Percentiles rank a stretch among this genome's conserved stretches.
Conservation (phyloP, 2,888 invertebrate species). For the Acleris laterana region DNA sequence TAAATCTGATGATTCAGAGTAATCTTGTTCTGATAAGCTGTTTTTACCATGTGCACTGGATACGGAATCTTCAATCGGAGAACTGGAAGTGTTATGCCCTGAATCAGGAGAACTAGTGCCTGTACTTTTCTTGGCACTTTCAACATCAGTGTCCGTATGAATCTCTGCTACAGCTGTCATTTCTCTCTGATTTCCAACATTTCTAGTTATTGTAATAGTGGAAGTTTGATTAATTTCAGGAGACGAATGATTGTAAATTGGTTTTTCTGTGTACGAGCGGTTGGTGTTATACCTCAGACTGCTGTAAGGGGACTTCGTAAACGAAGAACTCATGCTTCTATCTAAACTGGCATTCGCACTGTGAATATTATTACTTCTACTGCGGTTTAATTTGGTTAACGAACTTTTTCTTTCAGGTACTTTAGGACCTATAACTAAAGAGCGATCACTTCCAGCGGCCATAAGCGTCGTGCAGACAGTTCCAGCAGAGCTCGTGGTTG, state of each 20-base stretch:
- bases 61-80: conserved; percentile 89
- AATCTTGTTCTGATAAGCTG: conserved; percentile 91
- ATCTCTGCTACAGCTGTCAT: conserved; percentile 85
- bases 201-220: conserved; percentile 72
- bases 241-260: conserved; percentile 65
- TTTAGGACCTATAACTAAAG: conserved; percentile 87
- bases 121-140: conserved; percentile 81
- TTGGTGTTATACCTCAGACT: conserved; percentile 70
- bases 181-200: conserved; percentile 76
- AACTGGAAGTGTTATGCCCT: conserved; percentile 92
- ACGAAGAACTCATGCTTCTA: conserved; percentile 74
- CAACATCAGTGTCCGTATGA: conserved; percentile 76
- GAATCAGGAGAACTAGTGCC: conserved; percentile 92
- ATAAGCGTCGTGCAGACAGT: conserved; percentile 94
- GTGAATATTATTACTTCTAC: conserved; percentile 75
- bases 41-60: conserved; percentile 89
- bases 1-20: conserved; percentile 93
- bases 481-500: conserved; percentile 95
- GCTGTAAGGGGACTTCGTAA: conserved; percentile 71
- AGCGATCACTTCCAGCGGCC: conserved; percentile 87
- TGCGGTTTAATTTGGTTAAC: conserved; percentile 84
- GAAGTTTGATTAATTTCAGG: conserved; percentile 68
- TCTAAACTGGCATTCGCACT: conserved; percentile 84
- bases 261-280: conserved; percentile 66
- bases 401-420: conserved; percentile 94